Conservation (phyloP, 1,140 invertebrate species). For the Lanistes nyassanus region DNA sequence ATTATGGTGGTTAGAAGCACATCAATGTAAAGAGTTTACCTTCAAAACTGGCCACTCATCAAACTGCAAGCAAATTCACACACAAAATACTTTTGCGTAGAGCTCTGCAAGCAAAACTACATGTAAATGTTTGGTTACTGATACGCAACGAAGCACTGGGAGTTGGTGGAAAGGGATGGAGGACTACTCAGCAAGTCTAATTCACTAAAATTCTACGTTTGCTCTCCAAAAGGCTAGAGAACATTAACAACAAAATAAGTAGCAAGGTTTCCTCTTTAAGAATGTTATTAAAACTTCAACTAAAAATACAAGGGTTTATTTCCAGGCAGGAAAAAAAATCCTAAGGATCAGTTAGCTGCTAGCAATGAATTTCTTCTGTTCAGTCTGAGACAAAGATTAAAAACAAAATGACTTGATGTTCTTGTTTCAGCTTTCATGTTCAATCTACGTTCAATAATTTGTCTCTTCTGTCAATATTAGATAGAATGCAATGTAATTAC, state of each 20-base stretch:
- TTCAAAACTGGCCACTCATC: constrained; percentile 40
- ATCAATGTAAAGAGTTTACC: constrained; percentile 27
- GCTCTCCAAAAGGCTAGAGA: too few species aligned
- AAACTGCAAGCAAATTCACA: constrained; percentile 30
- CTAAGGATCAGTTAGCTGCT: neutral
- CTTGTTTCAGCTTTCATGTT: too few species aligned
- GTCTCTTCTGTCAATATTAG: neutral
- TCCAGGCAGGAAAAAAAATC: neutral
- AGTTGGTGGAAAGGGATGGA: too few species aligned
- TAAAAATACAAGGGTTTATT: neutral
- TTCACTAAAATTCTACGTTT: too few species aligned
- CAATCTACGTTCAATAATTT: neutral
- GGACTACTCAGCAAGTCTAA: too few species aligned
- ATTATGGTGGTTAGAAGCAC: neutral
- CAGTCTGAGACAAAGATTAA: neutral
- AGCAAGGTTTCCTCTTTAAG: too few species aligned
- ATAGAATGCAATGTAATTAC: constrained; percentile 22
- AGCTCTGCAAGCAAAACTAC: neutral
- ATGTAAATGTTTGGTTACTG: neutral
- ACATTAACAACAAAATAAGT: neutral
- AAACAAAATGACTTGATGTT: too few species aligned
- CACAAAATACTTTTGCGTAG: neutral
- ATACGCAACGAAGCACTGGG: neutral
- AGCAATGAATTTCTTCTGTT: neutral
- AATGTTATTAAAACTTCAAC: neutral